phyloP scores from a whole-genome alignment of 2,888 invertebrate genomes.

The Calliphora vomitoria region DNA sequence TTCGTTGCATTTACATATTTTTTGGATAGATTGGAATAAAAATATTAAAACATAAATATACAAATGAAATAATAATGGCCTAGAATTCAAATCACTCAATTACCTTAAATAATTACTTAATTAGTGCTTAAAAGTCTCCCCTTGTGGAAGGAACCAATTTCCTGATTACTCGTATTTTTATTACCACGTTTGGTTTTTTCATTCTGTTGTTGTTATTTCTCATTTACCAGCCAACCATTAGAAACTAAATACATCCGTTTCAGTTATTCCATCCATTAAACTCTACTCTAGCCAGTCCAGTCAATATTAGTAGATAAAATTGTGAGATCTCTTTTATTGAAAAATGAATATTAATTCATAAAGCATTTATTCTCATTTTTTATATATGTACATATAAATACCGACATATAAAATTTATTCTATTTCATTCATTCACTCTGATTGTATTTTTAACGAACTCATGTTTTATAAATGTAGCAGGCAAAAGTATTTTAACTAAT shows the following conservation, averaged over 20 bases:
- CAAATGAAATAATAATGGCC: neutral
- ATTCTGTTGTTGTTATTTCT: neutral
- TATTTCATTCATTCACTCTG: neutral
- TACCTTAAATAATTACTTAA: constrained; percentile 62
- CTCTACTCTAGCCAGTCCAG: too few species aligned
- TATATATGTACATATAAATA: too few species aligned
- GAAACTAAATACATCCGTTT: constrained; percentile 52
- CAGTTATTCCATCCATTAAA: neutral
- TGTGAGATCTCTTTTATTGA: constrained; percentile 5
- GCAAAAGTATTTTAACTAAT: constrained; percentile 21
- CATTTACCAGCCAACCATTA: constrained; percentile 43
- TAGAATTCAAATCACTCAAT: constrained; percentile 23
- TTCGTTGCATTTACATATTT: constrained; percentile 27
- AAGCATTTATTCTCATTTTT: neutral
- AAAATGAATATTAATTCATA: constrained; percentile 1
- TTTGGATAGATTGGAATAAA: constrained; percentile 2
- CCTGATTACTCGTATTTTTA: constrained; percentile 6
- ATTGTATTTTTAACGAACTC: constrained; percentile 42
- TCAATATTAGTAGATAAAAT: constrained; percentile 7
- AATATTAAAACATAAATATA: neutral
- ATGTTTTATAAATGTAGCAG: constrained; percentile 51
- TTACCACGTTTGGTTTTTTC: neutral
- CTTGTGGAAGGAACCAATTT: constrained; percentile 33
- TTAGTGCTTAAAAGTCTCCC: constrained; percentile 38
- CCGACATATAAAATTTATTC: neutral